phyloP scores from a whole-genome alignment of 1,140 invertebrate species.

The Magallana ariakensis region DNA sequence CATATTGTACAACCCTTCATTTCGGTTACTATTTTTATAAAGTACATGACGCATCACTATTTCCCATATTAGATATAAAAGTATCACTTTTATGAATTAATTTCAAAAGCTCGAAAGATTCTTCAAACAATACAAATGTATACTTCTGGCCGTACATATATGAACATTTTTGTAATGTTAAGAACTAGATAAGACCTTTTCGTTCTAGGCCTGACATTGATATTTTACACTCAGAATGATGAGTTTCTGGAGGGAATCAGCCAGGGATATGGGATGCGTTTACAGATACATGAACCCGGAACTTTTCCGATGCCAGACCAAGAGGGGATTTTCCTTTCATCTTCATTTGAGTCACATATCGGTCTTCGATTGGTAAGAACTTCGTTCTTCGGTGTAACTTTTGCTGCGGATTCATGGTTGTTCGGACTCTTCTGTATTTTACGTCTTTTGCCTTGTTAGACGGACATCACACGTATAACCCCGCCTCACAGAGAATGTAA shows the following conservation, averaged over 20 bases:
- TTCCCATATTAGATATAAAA: too few species aligned
- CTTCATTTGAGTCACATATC: conserved; percentile 72
- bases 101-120: too few species aligned
- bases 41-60: too few species aligned
- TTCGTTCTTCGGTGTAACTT: neutral
- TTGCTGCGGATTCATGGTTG: neutral
- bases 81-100: too few species aligned
- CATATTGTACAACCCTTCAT: too few species aligned
- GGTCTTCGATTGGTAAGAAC: conserved; percentile 66
- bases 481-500: conserved; percentile 1
- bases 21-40: too few species aligned
- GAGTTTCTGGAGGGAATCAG: conserved; percentile 68
- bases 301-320: conserved; percentile 73
- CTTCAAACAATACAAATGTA: too few species aligned
- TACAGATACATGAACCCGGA: conserved; percentile 61
- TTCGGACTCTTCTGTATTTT: neutral
- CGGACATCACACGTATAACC: neutral
- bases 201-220: conserved; percentile 64
- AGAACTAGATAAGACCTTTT: too few species aligned
- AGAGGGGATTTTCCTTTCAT: conserved; percentile 73
- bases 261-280: conserved; percentile 62
- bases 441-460: neutral
- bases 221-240: conserved; percentile 64
- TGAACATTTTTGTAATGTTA: too few species aligned
- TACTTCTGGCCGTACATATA: too few species aligned